These are phyloP conservation scores for Orthosia cruda DNA, from an alignment of 2,888 invertebrate genomes.

Conservation along the genomic window DNA sequence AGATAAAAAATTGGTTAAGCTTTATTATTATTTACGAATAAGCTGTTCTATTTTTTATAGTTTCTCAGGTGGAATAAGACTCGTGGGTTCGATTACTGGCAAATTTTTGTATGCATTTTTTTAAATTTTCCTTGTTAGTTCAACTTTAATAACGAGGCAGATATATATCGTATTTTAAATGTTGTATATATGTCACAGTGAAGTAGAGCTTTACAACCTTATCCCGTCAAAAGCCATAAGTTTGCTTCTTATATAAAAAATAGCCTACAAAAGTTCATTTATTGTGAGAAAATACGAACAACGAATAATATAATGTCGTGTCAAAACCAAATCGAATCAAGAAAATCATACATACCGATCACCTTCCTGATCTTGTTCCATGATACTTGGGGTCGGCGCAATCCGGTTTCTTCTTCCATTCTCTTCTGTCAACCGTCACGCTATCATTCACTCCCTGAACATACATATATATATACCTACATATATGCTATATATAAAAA, in stretches of 20 bases:
- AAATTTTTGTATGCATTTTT: no score
- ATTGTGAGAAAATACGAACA: no score
- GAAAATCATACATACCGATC: slow-evolving; percentile 6
- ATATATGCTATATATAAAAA: neutral
- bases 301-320: no score
- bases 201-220: neutral
- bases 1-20: neutral
- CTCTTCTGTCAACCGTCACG: neutral
- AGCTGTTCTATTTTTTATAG: neutral
- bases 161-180: no score
- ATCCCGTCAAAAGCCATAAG: neutral
- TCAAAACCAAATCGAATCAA: neutral
- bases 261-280: no score
- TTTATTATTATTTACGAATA: neutral
- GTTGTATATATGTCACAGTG: no score
- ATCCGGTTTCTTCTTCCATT: neutral
- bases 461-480: neutral
- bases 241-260: neutral
- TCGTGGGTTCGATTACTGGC: neutral
- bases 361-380: slow-evolving; percentile 1
- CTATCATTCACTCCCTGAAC: neutral
- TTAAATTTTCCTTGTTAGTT: no score
- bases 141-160: no score
- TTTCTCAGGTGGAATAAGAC: neutral
- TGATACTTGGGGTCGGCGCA: slow-evolving; percentile 1